Conservation (phyloP, 2,888 invertebrate genomes). For the Timema podura region DNA sequence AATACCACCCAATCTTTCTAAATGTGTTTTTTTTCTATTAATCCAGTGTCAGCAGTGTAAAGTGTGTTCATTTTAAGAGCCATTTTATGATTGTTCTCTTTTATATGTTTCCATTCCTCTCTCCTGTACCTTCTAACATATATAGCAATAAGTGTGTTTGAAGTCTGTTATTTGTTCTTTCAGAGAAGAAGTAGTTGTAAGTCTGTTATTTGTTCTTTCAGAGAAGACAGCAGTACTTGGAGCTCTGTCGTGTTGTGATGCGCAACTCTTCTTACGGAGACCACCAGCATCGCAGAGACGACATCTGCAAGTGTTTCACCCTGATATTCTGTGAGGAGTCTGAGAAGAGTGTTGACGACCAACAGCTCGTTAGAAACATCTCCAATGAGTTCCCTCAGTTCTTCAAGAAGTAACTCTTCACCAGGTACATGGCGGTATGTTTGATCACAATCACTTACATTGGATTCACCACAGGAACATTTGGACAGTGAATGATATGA, state of each 20-base stretch:
- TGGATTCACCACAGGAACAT: no score
- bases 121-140: not conserved
- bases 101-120: not conserved
- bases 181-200: slow-evolving; percentile 54
- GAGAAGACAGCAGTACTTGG: slow-evolving; percentile 74
- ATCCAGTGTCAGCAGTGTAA: no score
- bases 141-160: slow-evolving; percentile 24
- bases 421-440: no score
- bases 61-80: no score
- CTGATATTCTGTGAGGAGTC: slow-evolving; percentile 82
- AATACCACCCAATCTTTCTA: no score
- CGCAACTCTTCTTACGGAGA: slow-evolving; percentile 77
- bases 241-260: slow-evolving; percentile 73
- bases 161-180: slow-evolving; percentile 30
- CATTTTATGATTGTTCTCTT: no score
- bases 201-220: slow-evolving; percentile 40
- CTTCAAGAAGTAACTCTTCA: slow-evolving; percentile 38
- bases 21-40: no score
- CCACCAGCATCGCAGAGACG: slow-evolving; percentile 74
- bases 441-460: no score
- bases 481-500: no score
- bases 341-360: slow-evolving; percentile 68
- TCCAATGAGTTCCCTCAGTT: slow-evolving; percentile 78
- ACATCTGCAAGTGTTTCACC: slow-evolving; percentile 79
- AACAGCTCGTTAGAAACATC: slow-evolving; percentile 72